Conservation (phyloP, 2,888 invertebrate species). For the Scaptodrosophila latifasciaeformis region DNA sequence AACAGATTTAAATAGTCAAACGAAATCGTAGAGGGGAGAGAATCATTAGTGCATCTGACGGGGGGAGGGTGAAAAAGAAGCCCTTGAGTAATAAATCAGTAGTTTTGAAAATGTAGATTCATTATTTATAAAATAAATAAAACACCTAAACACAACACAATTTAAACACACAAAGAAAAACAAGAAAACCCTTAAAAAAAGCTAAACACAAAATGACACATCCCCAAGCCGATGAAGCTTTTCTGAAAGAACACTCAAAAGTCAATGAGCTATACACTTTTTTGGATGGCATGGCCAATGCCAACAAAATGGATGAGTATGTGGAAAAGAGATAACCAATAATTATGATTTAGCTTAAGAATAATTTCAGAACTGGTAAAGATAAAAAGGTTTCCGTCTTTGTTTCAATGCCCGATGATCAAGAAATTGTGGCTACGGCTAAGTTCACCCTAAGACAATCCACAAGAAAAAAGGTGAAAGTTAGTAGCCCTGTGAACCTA, state of each 20-base stretch:
- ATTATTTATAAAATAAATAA: too few species aligned
- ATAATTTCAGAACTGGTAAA: too few species aligned
- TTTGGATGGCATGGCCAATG: slow-evolving; percentile 12
- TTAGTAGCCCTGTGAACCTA: not conserved
- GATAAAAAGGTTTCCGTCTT: too few species aligned
- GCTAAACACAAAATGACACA: not conserved
- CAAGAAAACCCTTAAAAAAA: too few species aligned
- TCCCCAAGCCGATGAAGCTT: slow-evolving; percentile 25
- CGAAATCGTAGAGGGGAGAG: too few species aligned
- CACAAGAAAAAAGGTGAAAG: not conserved
- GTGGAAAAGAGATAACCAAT: not conserved
- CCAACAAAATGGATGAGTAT: slow-evolving; percentile 35
- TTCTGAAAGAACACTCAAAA: slow-evolving; percentile 22
- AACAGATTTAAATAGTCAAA: too few species aligned
- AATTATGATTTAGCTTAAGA: too few species aligned
- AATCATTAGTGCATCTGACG: not conserved
- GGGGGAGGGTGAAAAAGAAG: not conserved
- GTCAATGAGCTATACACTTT: slow-evolving; percentile 19
- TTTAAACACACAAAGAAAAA: not conserved
- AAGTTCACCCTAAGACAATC: not conserved
- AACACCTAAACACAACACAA: not conserved
- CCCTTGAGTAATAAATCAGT: too few species aligned
- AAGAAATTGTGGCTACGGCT: too few species aligned
- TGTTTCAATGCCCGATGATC: too few species aligned
- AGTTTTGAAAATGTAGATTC: too few species aligned